phyloP scores from a whole-genome alignment of 2,113 vertebrate species.

The Aegithalos caudatus region DNA sequence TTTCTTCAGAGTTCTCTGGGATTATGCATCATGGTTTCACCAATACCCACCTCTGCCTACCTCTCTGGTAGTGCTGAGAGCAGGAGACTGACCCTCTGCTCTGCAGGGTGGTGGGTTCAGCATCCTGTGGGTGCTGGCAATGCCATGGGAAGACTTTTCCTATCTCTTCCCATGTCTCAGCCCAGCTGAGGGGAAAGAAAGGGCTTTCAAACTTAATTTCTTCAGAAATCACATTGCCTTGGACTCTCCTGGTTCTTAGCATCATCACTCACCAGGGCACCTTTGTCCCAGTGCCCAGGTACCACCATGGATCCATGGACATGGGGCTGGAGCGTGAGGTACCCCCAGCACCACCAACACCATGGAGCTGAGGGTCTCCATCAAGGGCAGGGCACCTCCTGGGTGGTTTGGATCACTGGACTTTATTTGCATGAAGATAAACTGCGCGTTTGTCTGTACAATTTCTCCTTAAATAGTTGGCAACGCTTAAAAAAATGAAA shows the following conservation, averaged over 20 bases:
- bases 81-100: neutral
- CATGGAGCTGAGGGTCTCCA: neutral
- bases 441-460: slow-evolving; percentile 6
- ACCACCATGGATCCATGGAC: neutral
- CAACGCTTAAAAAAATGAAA: neutral
- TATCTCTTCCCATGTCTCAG: neutral
- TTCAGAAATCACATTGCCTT: neutral
- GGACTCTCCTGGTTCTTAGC: neutral
- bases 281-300: neutral
- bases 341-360: neutral
- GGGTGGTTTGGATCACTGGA: neutral
- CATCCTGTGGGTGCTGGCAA: neutral
- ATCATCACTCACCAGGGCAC: neutral
- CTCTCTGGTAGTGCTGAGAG: neutral
- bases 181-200: neutral
- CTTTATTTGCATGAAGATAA: slow-evolving; percentile 64
- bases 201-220: neutral
- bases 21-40: neutral
- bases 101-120: neutral
- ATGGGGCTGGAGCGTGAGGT: fast-evolving
- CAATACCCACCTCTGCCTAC: neutral
- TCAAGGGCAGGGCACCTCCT: neutral
- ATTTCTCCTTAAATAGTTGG: slow-evolving; percentile 57
- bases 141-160: neutral
- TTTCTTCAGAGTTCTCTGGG: neutral